These are phyloP conservation scores for Girardia tigrina DNA, from an alignment of 2,888 invertebrate genomes.

Conservation along the genomic window DNA sequence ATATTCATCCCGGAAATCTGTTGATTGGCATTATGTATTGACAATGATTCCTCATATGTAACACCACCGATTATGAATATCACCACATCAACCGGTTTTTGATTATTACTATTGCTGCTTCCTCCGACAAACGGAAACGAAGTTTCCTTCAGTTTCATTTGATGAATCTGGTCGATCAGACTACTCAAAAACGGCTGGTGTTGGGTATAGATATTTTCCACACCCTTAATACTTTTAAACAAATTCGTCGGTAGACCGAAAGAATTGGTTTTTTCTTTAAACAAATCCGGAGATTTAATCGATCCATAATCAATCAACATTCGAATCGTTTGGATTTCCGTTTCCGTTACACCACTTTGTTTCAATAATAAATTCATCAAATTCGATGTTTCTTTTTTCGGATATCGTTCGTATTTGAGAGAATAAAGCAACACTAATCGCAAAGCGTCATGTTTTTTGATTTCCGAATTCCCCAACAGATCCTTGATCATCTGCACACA, in stretches of 20 bases:
- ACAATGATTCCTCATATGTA: slow-evolving; percentile 83
- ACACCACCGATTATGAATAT: slow-evolving; percentile 87
- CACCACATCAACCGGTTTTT: slow-evolving; percentile 64
- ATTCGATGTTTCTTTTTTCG: slow-evolving; percentile 64
- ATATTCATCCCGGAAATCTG: slow-evolving; percentile 61
- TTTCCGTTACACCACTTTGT: slow-evolving; percentile 60
- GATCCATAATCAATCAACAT: slow-evolving; percentile 63
- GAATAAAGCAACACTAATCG: slow-evolving; percentile 81
- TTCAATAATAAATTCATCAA: slow-evolving; percentile 62
- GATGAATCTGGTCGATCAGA: slow-evolving; percentile 73
- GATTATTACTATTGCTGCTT: neutral
- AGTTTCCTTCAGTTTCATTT: slow-evolving; percentile 72
- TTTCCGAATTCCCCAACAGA: slow-evolving; percentile 62
- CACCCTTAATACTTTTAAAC: slow-evolving; percentile 61
- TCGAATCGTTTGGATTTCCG: slow-evolving; percentile 40
- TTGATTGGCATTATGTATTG: slow-evolving; percentile 65
- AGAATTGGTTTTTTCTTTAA: slow-evolving; percentile 62
- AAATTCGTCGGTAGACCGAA: slow-evolving; percentile 57
- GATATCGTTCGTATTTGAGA: slow-evolving; percentile 74
- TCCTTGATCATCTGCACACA: slow-evolving; percentile 60
- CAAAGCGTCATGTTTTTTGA: slow-evolving; percentile 65
- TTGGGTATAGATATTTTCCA: slow-evolving; percentile 97
- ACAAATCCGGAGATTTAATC: slow-evolving; percentile 66
- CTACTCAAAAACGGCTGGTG: slow-evolving; percentile 81
- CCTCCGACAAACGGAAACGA: slow-evolving; percentile 57